Base-by-base conservation (phyloP, 2,888 invertebrate genomes). In the Sycophila texana region DNA sequence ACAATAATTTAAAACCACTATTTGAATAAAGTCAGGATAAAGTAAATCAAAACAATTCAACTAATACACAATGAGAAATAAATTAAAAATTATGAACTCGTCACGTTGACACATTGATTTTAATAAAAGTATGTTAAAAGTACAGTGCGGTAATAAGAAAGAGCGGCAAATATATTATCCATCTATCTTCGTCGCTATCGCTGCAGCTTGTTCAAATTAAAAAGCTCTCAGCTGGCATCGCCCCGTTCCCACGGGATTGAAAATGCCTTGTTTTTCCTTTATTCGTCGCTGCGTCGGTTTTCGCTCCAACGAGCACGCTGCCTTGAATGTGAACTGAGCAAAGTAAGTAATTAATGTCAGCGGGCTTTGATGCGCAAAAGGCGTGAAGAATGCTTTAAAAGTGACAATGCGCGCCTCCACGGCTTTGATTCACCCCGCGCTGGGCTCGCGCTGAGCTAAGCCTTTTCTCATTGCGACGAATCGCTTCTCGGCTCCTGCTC, bases 191-290 rank as follows among this genome's bases (percentile, higher is more conserved):
- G 60, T 26, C 26, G 16, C 22, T 61, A 61, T 16, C 16, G 57
- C 20, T 2, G 12, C 4, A 55, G 57, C 16, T 10, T 57, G 16
- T 13, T 20, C 16, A 47, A 39, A 47, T n/a, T 18, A 39, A 10
- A 3, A 4, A 16, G 39, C 22, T 14, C 60, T 13, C 51, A 12
- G 12, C 53, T n/a, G 57, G 58, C 61, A 76, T 70, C 80, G 74
- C 76, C 77, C 79, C 39, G 84, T 84, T 85, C 84, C 85, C 83
- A 80, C 74, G 74, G 73, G 47, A 77, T 68, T 79, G 78, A 68
- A 57, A 66, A 76, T 72, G 13, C 58, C 61, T 39, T 30, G 26
- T n/a, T 66, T 74, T 49, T 60, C 49, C 57, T 57, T 73, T 66
- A 79, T 77, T 73, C 75, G 70, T 55, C 67, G 55, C 55, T 68